phyloP scores from a whole-genome alignment of 2,113 vertebrate genomes.

The Lasiurus cinereus region DNA sequence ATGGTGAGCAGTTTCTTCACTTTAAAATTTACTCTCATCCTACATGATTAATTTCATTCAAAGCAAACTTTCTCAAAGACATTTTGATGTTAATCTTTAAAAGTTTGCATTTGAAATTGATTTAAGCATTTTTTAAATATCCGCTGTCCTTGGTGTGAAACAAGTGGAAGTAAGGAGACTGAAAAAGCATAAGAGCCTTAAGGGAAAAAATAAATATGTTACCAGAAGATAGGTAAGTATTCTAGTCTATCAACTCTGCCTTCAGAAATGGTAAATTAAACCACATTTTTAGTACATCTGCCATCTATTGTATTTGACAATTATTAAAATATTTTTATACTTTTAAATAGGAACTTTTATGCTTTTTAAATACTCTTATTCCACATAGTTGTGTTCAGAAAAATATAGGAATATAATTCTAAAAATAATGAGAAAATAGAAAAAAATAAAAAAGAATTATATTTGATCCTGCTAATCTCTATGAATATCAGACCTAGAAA shows the following conservation, averaged over 20 bases:
- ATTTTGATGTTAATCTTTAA: not conserved
- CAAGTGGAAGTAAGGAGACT: not conserved
- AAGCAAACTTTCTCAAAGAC: not conserved
- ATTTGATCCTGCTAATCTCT: not conserved
- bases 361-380: not conserved
- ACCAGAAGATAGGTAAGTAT: not conserved
- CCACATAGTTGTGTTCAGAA: not conserved
- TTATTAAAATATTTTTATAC: not conserved
- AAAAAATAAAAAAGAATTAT: not conserved
- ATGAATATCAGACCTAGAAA: not conserved
- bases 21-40: not conserved
- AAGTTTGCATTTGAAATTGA: not conserved
- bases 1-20: not conserved
- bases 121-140: constrained; percentile 8
- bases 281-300: not conserved
- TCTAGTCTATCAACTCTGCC: not conserved
- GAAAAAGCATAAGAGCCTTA: not conserved
- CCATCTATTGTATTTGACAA: not conserved
- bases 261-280: not conserved
- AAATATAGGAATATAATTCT: not conserved
- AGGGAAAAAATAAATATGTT: not conserved
- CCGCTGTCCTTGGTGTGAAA: not conserved
- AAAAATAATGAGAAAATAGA: not conserved
- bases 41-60: not conserved
- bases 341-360: not conserved